These are phyloP conservation scores for Fundulus diaphanus DNA, from an alignment of 2,797 vertebrate species.

Conservation along the genomic window DNA sequence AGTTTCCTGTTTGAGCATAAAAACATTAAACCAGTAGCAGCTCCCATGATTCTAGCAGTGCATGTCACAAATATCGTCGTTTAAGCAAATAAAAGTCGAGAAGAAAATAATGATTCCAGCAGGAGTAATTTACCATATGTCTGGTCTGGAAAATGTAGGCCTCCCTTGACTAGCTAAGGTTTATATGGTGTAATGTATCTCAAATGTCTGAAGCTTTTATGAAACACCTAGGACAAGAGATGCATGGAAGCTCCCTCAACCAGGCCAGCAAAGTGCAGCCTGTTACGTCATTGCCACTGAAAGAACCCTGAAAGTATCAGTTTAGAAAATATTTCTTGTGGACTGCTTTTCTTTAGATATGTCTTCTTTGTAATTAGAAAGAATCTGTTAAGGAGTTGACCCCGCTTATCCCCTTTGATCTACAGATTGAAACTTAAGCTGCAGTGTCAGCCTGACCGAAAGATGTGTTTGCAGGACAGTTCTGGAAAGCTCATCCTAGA, in stretches of 20 bases:
- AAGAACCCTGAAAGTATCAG: not conserved
- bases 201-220: conserved; percentile 51
- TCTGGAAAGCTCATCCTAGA: conserved; percentile 47
- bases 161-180: conserved; percentile 25
- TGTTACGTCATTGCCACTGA: conserved; percentile 11
- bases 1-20: not conserved
- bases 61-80: conserved; percentile 38
- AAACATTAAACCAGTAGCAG: not conserved
- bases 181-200: conserved; percentile 48
- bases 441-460: conserved; percentile 60
- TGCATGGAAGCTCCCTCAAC: conserved; percentile 17
- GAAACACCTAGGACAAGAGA: conserved; percentile 52
- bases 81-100: conserved; percentile 48
- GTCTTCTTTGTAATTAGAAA: conserved; percentile 18
- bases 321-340: not conserved
- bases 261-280: not conserved
- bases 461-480: conserved; percentile 6
- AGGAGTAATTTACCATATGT: conserved; percentile 24
- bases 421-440: conserved; percentile 40
- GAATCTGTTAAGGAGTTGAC: conserved; percentile 32
- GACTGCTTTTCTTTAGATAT: not conserved
- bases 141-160: conserved; percentile 36
- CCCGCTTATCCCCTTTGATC: conserved; percentile 50
- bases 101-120: conserved; percentile 17
- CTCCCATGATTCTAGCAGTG: conserved; percentile 4